These are phyloP conservation scores for Bucco capensis DNA, from an alignment of 2,113 vertebrate species.

Conservation along the genomic window DNA sequence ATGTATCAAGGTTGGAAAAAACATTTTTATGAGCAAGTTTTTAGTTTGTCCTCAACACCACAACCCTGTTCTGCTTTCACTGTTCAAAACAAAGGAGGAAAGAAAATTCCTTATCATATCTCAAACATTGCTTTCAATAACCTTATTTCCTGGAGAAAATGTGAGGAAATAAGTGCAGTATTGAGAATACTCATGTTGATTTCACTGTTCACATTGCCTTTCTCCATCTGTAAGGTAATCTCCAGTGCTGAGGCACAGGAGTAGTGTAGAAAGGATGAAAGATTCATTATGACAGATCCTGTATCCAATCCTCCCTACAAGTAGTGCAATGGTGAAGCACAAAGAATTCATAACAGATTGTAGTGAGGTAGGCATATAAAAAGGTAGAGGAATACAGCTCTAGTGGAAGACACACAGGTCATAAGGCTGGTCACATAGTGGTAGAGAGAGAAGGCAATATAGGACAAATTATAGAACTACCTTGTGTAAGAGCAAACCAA, in stretches of 20 bases:
- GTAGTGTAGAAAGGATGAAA: not conserved
- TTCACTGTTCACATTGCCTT: not conserved
- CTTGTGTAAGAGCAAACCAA: not conserved
- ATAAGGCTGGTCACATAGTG: not conserved
- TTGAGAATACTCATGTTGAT: not conserved
- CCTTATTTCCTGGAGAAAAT: not conserved
- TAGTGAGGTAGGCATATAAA: not conserved
- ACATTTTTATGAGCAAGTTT: not conserved
- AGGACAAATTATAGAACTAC: not conserved
- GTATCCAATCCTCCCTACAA: not conserved
- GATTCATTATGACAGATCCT: not conserved
- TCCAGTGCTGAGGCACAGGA: not conserved
- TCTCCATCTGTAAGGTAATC: not conserved
- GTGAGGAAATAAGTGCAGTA: not conserved
- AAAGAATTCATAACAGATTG: not conserved
- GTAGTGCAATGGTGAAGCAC: not conserved
- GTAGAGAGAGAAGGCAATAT: not conserved
- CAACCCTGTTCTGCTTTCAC: not conserved
- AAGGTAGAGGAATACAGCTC: not conserved
- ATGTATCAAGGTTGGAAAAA: no score
- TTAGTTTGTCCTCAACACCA: not conserved
- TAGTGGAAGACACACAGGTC: not conserved
- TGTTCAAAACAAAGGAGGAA: not conserved
- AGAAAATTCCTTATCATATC: not conserved
- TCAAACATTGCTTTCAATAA: not conserved